phyloP scores from a whole-genome alignment of 1,140 invertebrate species.

The Neodiprion lecontei region DNA sequence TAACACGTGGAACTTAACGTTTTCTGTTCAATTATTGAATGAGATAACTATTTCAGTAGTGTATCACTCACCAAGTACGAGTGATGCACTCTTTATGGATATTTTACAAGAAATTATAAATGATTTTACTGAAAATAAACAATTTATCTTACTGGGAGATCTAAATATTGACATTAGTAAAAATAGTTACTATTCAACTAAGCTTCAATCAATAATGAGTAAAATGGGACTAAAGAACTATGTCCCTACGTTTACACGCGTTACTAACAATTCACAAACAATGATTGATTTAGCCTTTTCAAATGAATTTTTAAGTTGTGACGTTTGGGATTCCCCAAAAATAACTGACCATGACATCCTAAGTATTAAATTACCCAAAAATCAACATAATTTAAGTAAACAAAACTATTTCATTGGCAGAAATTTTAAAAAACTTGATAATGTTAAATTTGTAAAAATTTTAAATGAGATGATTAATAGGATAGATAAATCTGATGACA shows the following conservation, averaged over 20 bases:
- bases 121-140: not conserved
- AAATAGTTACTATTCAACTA: slow-evolving; percentile 8
- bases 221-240: not conserved
- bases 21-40: slow-evolving; percentile 2
- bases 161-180: slow-evolving; percentile 1
- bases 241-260: not conserved
- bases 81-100: not conserved
- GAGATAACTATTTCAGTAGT: slow-evolving; percentile 7
- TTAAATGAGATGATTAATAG: slow-evolving; percentile 17
- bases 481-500: slow-evolving; percentile 17
- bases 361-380: not conserved
- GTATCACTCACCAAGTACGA: slow-evolving; percentile 7
- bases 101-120: slow-evolving; percentile 8
- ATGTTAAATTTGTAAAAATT: slow-evolving; percentile 24
- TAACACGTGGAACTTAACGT: slow-evolving; percentile 18
- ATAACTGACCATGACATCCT: slow-evolving; percentile 1
- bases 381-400: slow-evolving; percentile 4
- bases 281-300: slow-evolving; percentile 7
- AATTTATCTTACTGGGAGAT: not conserved
- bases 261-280: slow-evolving; percentile 5
- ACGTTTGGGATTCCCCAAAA: slow-evolving; percentile 4
- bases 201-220: not conserved
- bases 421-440: slow-evolving; percentile 7
- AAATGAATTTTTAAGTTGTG: not conserved
- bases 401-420: slow-evolving; percentile 5